Base-by-base conservation (phyloP, 2,888 invertebrate genomes). In the Isoperla grammatica region DNA sequence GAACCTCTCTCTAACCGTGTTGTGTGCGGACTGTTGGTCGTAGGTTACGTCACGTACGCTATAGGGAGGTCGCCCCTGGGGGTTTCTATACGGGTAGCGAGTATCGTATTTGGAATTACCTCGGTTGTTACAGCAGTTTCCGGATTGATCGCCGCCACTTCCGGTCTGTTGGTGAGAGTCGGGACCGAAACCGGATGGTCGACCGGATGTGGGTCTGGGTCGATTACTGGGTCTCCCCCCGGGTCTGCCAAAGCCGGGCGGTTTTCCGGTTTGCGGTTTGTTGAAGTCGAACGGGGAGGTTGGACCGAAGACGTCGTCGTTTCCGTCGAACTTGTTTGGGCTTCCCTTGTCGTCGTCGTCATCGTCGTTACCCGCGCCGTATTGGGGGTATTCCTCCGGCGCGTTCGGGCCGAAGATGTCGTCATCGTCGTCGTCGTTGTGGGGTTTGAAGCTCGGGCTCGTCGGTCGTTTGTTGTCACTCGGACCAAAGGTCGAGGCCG, bases 1-100 rank as follows among this genome's bases (percentile, higher is more conserved):
- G 67, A 81, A 81, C 70, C 81, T 83, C 66, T 83, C 78, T 42
- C 56, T 55, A 12, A 53, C 42, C 3, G 22, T 19, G 12, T 40
- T 46, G 50, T 48, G 61, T 49, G 56, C 57, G 53, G 29, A 57
- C 46, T 29, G 56, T 46, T 50, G 45, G 50, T 50, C 57, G 42
- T 45, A 57, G 48, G 57, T 15, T 4, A 37, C 37, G 20, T 53
- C 60, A 29, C 37, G 57, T 23, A 42, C 50, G 12, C 61, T 45
- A 4, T 64, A 59, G 8, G 63, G 57, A 4, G 60, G 61, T 2
- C 37, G 39, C 43, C 37, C 20, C 37, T 46, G 17, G 46, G 29
- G 20, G 17, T 64, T 55, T 48, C 59, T 59, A n/a, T 54, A 53
- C 29, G 60, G 42, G 57, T 59, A 12, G 58, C 57, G 45, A 45